Percentiles rank a stretch among this genome's conserved stretches.
Conservation (phyloP, 2,888 invertebrate species). For the Prosapia bicincta region DNA sequence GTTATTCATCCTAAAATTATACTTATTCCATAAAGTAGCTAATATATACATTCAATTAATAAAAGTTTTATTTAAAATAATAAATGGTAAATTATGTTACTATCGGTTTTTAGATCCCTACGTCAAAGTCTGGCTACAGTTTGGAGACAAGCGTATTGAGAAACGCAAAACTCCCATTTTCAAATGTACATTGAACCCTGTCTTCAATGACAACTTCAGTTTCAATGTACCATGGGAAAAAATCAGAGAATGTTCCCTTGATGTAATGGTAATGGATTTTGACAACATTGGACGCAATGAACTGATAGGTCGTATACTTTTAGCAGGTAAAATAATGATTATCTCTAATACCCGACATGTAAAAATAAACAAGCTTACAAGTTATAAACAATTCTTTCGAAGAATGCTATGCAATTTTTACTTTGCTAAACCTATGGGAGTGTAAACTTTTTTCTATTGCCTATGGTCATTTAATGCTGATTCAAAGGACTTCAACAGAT, state of each 20-base stretch:
- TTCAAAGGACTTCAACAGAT: too few relatives aligned
- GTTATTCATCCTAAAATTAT: too few relatives aligned
- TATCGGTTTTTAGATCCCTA: constrained; percentile 94
- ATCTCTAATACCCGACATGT: too few relatives aligned
- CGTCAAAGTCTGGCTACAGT: constrained; percentile 96
- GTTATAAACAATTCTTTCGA: too few relatives aligned
- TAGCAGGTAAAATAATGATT: constrained; percentile 85
- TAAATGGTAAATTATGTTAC: constrained; percentile 36
- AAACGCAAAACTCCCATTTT: constrained; percentile 94
- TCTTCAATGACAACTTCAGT: constrained; percentile 93
- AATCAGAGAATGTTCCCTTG: constrained; percentile 89
- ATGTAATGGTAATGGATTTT: constrained; percentile 96
- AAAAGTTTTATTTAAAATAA: not conserved
- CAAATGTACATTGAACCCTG: constrained; percentile 91
- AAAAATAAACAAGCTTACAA: too few relatives aligned
- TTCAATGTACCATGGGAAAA: constrained; percentile 98
- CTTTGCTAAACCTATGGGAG: too few relatives aligned
- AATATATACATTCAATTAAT: too few relatives aligned
- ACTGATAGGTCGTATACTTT: constrained; percentile 85
- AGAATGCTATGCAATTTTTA: too few relatives aligned
- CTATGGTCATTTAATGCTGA: too few relatives aligned
- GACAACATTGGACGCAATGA: constrained; percentile 94
- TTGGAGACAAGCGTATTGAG: constrained; percentile 91
- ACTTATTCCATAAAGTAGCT: too few relatives aligned
- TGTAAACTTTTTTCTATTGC: too few relatives aligned